phyloP scores from a whole-genome alignment of 2,888 invertebrate genomes.

The Limenitis camilla region DNA sequence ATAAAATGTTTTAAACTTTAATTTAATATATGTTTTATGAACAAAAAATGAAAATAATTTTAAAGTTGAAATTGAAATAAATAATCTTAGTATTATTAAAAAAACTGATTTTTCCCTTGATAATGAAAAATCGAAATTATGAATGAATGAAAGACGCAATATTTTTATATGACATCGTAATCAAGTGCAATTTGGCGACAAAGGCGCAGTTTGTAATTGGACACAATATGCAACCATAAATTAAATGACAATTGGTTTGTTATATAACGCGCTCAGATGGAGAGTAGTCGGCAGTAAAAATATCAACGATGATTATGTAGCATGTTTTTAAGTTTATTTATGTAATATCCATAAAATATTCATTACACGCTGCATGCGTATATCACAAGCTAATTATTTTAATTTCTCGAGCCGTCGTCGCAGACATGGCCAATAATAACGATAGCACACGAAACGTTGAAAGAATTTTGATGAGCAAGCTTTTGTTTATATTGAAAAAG shows the following conservation, averaged over 20 bases:
- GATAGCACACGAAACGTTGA: conserved; percentile 40
- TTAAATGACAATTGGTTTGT: conserved; percentile 21
- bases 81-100: neutral
- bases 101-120: conserved; percentile 5
- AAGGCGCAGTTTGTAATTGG: conserved; percentile 21
- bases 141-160: conserved; percentile 18
- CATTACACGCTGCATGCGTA: conserved; percentile 34
- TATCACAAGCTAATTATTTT: conserved; percentile 62
- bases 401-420: conserved; percentile 57
- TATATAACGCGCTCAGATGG: conserved; percentile 14
- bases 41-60: too few species aligned
- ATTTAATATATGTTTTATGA: too few species aligned
- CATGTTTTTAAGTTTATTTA: conserved; percentile 22
- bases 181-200: conserved; percentile 17
- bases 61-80: neutral
- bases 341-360: conserved; percentile 29
- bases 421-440: conserved; percentile 50
- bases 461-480: conserved; percentile 51
- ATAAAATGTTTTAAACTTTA: conserved; percentile 16
- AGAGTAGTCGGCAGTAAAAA: conserved; percentile 14
- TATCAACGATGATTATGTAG: conserved; percentile 12
- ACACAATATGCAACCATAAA: conserved; percentile 20
- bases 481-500: conserved; percentile 24
- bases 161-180: conserved; percentile 17
- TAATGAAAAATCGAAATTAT: conserved; percentile 20